These are phyloP conservation scores for Chelonus insularis DNA, from an alignment of 1,140 invertebrate genomes.

Conservation along the genomic window DNA sequence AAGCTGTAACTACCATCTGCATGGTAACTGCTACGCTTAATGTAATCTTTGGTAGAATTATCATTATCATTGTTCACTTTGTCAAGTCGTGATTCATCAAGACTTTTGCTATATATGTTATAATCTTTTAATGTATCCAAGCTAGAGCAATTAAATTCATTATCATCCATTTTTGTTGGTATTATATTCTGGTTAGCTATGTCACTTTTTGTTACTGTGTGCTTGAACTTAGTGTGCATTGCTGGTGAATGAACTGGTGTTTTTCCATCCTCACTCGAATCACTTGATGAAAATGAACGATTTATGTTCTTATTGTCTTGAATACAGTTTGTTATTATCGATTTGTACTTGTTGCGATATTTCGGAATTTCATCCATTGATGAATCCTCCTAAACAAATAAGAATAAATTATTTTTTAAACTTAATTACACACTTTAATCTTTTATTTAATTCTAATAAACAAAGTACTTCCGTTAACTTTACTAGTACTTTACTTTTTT, in stretches of 20 bases:
- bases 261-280: constrained; percentile 54
- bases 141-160: constrained; percentile 50
- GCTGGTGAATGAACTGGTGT: constrained; percentile 47
- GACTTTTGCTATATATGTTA: constrained; percentile 49
- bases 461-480: no score
- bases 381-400: constrained; percentile 49
- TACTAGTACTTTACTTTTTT: no score
- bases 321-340: constrained; percentile 38
- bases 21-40: constrained; percentile 45
- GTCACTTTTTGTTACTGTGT: constrained; percentile 58
- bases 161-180: constrained; percentile 48
- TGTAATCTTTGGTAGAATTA: constrained; percentile 40
- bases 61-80: constrained; percentile 43
- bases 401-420: no score
- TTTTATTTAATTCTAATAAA: no score
- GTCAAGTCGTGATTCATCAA: constrained; percentile 45
- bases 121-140: constrained; percentile 53
- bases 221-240: constrained; percentile 43
- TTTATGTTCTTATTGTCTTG: constrained; percentile 49
- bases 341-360: constrained; percentile 51
- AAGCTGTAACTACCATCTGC: constrained; percentile 51
- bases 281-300: constrained; percentile 49
- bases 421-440: no score
- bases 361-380: constrained; percentile 52
- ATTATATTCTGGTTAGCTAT: constrained; percentile 65